These are phyloP conservation scores for Aleadryas rufinucha DNA, from an alignment of 2,113 vertebrate genomes.

Conservation along the genomic window DNA sequence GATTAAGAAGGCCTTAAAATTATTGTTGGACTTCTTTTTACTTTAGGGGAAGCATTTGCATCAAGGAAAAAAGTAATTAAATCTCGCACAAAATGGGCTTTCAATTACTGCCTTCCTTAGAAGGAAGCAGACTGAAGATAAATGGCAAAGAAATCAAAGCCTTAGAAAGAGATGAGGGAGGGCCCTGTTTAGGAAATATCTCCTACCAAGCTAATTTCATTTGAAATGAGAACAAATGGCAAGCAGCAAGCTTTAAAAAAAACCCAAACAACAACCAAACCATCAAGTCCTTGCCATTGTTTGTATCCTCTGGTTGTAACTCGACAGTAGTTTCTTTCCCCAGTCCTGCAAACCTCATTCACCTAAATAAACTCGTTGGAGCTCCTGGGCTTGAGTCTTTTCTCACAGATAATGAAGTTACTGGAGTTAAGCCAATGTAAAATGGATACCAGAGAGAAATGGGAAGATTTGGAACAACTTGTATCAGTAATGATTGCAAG, in stretches of 20 bases:
- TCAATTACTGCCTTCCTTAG: conserved; percentile 47
- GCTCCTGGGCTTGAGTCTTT: neutral
- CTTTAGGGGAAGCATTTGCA: conserved; percentile 7
- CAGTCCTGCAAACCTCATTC: neutral
- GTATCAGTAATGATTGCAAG: conserved; percentile 4
- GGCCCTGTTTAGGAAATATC: neutral
- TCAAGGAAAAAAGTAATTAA: conserved; percentile 32
- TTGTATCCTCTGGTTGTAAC: neutral
- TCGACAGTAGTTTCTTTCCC: neutral
- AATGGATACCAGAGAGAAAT: neutral
- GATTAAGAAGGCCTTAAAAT: neutral
- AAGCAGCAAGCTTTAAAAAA: neutral
- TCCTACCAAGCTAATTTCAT: conserved; percentile 17
- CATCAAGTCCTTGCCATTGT: neutral
- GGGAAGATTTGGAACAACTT: neutral
- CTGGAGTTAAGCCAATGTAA: conserved; percentile 30
- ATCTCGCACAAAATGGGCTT: conserved; percentile 20
- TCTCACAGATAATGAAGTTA: neutral
- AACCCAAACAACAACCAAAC: neutral
- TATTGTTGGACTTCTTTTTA: neutral
- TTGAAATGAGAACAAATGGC: conserved; percentile 28
- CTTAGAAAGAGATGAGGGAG: neutral
- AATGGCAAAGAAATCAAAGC: conserved; percentile 54
- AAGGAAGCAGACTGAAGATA: conserved; percentile 45
- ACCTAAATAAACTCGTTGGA: neutral